Percentiles rank a stretch among this genome's conserved stretches.
Conservation (phyloP, 2,113 vertebrate species). For the Melanotaenia duboulayi region DNA sequence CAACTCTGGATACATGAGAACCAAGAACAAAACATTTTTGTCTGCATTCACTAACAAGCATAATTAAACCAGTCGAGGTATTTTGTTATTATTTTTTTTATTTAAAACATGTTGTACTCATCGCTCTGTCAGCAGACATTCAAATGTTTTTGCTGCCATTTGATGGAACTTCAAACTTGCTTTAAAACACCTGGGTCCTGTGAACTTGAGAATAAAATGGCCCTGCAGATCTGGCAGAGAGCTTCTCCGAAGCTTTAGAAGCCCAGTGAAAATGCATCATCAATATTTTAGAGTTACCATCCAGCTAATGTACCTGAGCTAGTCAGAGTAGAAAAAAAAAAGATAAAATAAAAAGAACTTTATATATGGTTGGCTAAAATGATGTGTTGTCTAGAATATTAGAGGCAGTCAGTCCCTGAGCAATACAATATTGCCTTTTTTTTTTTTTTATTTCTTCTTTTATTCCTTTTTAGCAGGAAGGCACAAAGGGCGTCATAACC, state of each 20-base stretch:
- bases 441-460: constrained; percentile 16
- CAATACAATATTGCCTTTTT: constrained; percentile 12
- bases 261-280: constrained; percentile 54
- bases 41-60: neutral
- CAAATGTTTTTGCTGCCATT: constrained; percentile 7
- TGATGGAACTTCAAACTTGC: constrained; percentile 30
- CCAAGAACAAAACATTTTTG: neutral
- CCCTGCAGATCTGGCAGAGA: constrained; percentile 22
- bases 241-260: constrained; percentile 22
- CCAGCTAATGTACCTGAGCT: constrained; percentile 38
- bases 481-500: constrained; percentile 58
- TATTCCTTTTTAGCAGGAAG: constrained; percentile 56
- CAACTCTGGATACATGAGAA: neutral
- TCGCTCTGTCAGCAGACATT: neutral
- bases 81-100: neutral
- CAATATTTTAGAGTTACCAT: constrained; percentile 63
- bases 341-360: constrained; percentile 8
- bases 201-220: constrained; percentile 37
- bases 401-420: constrained; percentile 19
- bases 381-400: constrained; percentile 34
- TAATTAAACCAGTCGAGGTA: neutral
- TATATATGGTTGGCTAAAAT: constrained; percentile 52
- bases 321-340: constrained; percentile 28
- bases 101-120: neutral
- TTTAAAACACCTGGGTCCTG: neutral